Evolutionary conservation across 1,140 invertebrate genomes (phyloP).

Genomic region (Oedothorax gibbosus): DNA sequence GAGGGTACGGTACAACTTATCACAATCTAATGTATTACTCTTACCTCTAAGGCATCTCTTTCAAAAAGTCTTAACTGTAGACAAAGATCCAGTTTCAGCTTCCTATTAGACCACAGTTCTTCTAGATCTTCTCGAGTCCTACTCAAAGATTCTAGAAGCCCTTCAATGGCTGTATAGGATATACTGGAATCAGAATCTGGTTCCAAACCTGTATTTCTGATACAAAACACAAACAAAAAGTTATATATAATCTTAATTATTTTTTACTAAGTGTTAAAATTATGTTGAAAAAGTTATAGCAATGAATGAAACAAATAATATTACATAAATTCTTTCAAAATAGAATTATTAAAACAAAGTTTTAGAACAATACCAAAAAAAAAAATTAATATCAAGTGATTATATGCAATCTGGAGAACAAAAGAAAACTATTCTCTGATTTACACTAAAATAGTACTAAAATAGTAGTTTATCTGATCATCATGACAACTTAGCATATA

Average conservation of each 20-base stretch:
- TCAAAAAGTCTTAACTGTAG: constrained; percentile 93
- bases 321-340: not conserved
- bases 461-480: too few relatives aligned
- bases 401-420: too few relatives aligned
- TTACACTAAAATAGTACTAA: too few relatives aligned
- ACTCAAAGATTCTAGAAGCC: constrained; percentile 85
- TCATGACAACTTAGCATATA: too few relatives aligned
- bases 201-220: constrained; percentile 69
- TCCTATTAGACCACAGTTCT: constrained; percentile 90
- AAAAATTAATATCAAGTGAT: too few relatives aligned
- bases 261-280: not conserved
- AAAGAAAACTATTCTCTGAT: too few relatives aligned
- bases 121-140: constrained; percentile 89
- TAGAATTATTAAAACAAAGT: not conserved
- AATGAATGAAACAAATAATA: not conserved
- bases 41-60: constrained; percentile 91
- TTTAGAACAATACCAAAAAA: not conserved
- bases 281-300: not conserved
- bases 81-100: constrained; percentile 89
- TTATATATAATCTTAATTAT: not conserved
- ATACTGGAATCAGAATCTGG: constrained; percentile 71
- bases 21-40: constrained; percentile 45
- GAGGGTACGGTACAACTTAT: not conserved
- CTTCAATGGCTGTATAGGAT: constrained; percentile 81
- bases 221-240: not conserved